These are phyloP conservation scores for Heliconius charithonia DNA, from an alignment of 2,888 invertebrate genomes.

Conservation along the genomic window DNA sequence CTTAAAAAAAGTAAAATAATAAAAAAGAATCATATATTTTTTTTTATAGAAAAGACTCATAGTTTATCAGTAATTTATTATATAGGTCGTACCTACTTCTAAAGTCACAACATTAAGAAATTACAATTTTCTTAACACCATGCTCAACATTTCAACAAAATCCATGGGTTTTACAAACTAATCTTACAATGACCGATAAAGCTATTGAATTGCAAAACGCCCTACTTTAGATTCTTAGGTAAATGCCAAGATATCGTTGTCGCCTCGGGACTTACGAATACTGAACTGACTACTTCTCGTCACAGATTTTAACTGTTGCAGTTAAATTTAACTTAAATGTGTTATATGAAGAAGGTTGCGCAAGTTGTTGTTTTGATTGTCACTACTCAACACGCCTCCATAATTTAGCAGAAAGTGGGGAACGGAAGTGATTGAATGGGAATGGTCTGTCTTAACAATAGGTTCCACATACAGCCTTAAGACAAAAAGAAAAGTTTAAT, in stretches of 20 bases:
- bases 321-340: too few species aligned
- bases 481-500: background rate
- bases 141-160: background rate
- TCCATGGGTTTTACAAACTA: background rate
- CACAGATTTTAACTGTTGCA: background rate
- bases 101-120: too few species aligned
- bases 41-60: too few species aligned
- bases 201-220: conserved; percentile 35
- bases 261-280: conserved; percentile 11
- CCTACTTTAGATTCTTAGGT: conserved; percentile 30
- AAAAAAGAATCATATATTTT: background rate
- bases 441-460: background rate
- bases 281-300: conserved; percentile 1
- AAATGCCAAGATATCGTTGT: conserved; percentile 28
- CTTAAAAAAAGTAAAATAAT: background rate
- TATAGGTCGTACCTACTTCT: too few species aligned
- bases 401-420: background rate
- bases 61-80: too few species aligned
- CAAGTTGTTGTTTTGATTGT: background rate
- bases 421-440: background rate
- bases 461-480: background rate
- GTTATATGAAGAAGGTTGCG: too few species aligned
- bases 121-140: background rate
- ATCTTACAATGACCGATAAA: conserved; percentile 27
- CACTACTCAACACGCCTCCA: background rate